Base-by-base conservation (phyloP, 2,113 vertebrate species). In the Silurus asotus region DNA sequence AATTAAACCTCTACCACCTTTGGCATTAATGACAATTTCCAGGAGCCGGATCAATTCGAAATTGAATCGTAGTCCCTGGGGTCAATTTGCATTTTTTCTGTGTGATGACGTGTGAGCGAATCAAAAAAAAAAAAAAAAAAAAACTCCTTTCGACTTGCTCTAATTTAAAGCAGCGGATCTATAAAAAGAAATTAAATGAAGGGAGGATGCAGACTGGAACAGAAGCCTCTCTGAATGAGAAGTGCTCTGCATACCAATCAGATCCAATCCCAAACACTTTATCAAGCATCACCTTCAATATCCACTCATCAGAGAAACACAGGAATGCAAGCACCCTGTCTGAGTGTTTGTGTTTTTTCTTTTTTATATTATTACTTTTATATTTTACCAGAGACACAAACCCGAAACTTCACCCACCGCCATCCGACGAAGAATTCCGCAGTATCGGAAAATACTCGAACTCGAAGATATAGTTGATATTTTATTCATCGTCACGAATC, bases 401-500 rank as follows among this genome's bases (percentile, higher is more conserved):
- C 19, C 23, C 28, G 37, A 37, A 28, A 58, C 85, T n/a, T 37
- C 80, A 64, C 64, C 37, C 65, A 84, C 79, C 56, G 48, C 20
- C 61, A 37, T 69, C 56, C 17, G 45, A 79, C 19, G 20, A 20
- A 25, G 58, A 62, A 70, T 87, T 87, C 80, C 69, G 49, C 51
- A 83, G 65, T 86, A 77, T 74, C 48, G 70, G 28, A 37, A 51
- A 49, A 48, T 13, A 28, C 75, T 37, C 81, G 11, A 80, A 25
- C 65, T 55, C 67, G 28, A 75, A 77, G 82, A 88, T 74, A 15
- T 81, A 58, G 67, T 62, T 84, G 85, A 87, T 87, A 83, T 91
- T 89, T 87, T 86, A 91, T 90, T 90, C 74, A 89, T 88, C 76
- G n/a, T 84, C 51, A 55, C 17, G 14, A 58, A 69, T 74, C 83